Base-by-base conservation (phyloP, 2,797 vertebrate genomes). In the Harpagifer antarcticus region DNA sequence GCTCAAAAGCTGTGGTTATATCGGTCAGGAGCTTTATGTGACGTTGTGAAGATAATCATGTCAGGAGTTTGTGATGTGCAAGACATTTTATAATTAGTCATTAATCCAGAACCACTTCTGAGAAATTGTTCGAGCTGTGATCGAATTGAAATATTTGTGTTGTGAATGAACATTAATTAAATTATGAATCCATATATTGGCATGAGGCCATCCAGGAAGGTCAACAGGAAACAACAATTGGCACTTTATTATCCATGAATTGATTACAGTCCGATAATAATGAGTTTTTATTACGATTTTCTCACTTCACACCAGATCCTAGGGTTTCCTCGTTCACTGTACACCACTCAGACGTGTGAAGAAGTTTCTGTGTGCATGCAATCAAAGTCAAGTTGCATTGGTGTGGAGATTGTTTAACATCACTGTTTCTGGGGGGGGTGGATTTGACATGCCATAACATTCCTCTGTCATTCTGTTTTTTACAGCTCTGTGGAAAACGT, bases 401-500 rank as follows among this genome's bases (percentile, higher is more conserved):
- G 76, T 89, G 81, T 58, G 88, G 68, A 79, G 73, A 84, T 70
- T 90, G 78, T 92, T 91, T 61, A 49, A 74, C 63, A 82, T 82
- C 17, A 71, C 16, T 68, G 23, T 65, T 64, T 67, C 12, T 44
- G 8, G 37, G 19, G 23, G 23, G 58, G 73, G 7, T 72, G 33
- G 33, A 37, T 65, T 68, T 42, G n/a, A 68, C 19, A 43, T 43
- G 5, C 33, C 14, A 31, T 85, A 53, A 84, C 12, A 14, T 72
- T 56, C 59, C 9, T 67, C 44, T 82, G 31, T 40, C 0, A 47
- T 54, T 66, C 23, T 48, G 11, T 4, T 52, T 76, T 87, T 72
- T 63, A 62, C 91, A 99, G 98, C 91, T 98, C 98, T 68, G 96
- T 99, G 91, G 98, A 99, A 94, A 95, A 93, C 72, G 95, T 99